A percentile compares a stretch with the other conserved stretches of the same genome.
Conservation (phyloP, 2,797 vertebrate genomes). For the Hephaestus fuliginosus region DNA sequence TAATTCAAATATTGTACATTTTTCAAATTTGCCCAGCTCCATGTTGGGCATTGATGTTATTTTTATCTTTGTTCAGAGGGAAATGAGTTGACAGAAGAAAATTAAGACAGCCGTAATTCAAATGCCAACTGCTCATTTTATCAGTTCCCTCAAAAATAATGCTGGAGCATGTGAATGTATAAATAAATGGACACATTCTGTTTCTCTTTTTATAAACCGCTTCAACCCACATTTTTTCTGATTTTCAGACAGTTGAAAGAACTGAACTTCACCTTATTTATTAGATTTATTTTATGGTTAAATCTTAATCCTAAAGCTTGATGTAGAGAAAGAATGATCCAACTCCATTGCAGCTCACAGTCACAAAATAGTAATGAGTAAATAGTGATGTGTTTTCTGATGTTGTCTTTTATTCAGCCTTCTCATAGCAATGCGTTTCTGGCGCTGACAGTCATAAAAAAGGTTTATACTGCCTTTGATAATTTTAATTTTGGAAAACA, state of each 20-base stretch:
- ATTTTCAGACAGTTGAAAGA: background rate
- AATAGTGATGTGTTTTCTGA: background rate
- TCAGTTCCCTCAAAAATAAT: background rate
- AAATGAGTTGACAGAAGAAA: slow-evolving; percentile 20
- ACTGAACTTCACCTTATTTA: background rate
- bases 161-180: background rate
- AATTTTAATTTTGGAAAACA: slow-evolving; percentile 5
- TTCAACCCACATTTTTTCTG: background rate
- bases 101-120: slow-evolving; percentile 27
- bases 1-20: background rate
- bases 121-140: slow-evolving; percentile 7
- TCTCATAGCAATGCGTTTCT: background rate
- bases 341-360: background rate
- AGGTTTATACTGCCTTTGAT: background rate
- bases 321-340: background rate
- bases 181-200: background rate
- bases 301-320: background rate
- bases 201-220: background rate
- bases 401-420: background rate
- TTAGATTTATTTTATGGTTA: background rate
- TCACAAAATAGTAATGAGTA: too few relatives aligned
- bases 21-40: slow-evolving; percentile 1
- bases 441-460: background rate
- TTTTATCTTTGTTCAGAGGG: slow-evolving; percentile 25
- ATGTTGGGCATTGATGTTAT: background rate